A percentile compares a stretch with the other conserved stretches of the same genome.
phyloP scores from a whole-genome alignment of 1,140 invertebrate species.

The Heliconius hermathena region DNA sequence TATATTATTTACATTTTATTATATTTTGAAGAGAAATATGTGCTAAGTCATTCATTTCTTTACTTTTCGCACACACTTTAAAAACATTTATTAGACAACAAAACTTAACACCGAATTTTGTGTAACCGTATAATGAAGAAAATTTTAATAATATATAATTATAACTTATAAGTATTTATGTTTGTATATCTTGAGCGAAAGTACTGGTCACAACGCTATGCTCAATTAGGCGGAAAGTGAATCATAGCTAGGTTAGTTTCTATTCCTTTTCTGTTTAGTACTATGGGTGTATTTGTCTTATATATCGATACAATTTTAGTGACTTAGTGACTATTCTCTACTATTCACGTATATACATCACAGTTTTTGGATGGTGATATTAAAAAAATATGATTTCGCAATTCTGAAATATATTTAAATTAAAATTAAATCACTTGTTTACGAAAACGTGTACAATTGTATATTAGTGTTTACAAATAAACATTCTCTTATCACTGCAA shows the following conservation, averaged over 20 bases:
- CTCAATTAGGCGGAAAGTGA: conserved; percentile 14
- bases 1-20: too few relatives aligned
- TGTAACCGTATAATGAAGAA: background rate
- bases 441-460: conserved; percentile 6
- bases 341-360: too few relatives aligned
- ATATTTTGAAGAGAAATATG: background rate
- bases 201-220: background rate
- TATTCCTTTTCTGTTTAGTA: background rate
- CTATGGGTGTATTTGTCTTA: background rate
- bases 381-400: too few relatives aligned
- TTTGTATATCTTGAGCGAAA: conserved; percentile 5
- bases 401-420: too few relatives aligned
- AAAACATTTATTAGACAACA: background rate
- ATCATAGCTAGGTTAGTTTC: background rate
- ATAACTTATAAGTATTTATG: background rate
- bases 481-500: conserved; percentile 16
- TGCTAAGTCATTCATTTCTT: background rate
- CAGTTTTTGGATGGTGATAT: too few relatives aligned
- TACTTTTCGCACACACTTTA: background rate
- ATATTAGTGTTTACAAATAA: conserved; percentile 17
- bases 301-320: background rate
- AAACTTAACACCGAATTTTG: background rate
- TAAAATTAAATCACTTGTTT: conserved; percentile 16
- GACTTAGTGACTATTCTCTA: background rate
- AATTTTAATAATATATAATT: background rate